Percentiles rank a stretch among this genome's conserved stretches.
Evolutionary conservation across 2,888 invertebrate species (phyloP).

Genomic region (Pollenia angustigena): DNA sequence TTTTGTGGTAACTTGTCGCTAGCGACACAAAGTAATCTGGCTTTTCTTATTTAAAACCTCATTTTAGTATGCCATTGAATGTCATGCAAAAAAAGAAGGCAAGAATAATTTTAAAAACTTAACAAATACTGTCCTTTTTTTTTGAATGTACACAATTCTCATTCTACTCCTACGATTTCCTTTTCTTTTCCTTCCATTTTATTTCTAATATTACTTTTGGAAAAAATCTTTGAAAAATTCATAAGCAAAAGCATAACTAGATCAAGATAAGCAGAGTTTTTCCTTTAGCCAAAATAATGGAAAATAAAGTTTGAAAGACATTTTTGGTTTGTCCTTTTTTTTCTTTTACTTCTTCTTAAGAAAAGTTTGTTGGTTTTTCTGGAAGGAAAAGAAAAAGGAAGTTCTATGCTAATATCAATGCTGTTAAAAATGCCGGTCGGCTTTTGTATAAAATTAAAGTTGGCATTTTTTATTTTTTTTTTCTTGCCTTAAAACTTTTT

Average conservation of each 20-base stretch:
- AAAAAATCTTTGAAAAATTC: constrained; percentile 66
- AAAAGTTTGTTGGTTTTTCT: constrained; percentile 22
- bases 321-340: constrained; percentile 43
- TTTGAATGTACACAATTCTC: constrained; percentile 14
- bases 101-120: constrained; percentile 9
- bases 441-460: constrained; percentile 61
- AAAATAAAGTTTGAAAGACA: constrained; percentile 60
- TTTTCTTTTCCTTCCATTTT: constrained; percentile 27
- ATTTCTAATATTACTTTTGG: background rate
- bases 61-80: background rate
- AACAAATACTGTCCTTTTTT: constrained; percentile 24
- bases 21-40: too few relatives aligned
- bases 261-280: constrained; percentile 70
- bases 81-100: background rate
- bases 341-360: constrained; percentile 2
- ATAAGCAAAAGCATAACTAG: constrained; percentile 72
- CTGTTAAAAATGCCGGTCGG: constrained; percentile 71
- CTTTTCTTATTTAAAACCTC: background rate
- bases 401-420: constrained; percentile 73
- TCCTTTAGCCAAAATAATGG: constrained; percentile 29
- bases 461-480: constrained; percentile 7
- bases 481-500: constrained; percentile 44
- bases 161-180: constrained; percentile 4
- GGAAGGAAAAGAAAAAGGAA: constrained; percentile 55
- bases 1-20: too few relatives aligned